phyloP scores from a whole-genome alignment of 2,888 invertebrate species.

The Tipula vernalis region DNA sequence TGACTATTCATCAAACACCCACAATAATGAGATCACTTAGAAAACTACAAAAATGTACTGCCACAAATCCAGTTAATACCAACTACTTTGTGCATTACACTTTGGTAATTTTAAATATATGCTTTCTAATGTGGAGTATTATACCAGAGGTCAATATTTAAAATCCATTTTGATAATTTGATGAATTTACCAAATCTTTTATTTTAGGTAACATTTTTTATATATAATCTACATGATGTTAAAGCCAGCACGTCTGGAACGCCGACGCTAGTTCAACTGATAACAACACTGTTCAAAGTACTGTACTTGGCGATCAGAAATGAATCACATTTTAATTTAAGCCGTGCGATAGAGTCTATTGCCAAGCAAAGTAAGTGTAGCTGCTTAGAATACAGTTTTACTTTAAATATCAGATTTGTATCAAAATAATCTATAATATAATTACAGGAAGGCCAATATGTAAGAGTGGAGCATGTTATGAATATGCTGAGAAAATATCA shows the following conservation, averaged over 20 bases:
- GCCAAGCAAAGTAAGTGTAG: background rate
- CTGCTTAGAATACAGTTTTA: too few relatives aligned
- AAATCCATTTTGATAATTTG: background rate
- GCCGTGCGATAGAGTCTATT: background rate
- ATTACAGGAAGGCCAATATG: too few relatives aligned
- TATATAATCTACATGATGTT: background rate
- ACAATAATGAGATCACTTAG: background rate
- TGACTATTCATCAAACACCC: background rate
- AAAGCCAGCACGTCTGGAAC: background rate
- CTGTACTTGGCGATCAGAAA: background rate
- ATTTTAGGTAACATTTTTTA: background rate
- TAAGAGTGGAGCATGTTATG: too few relatives aligned
- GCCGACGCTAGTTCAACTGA: background rate
- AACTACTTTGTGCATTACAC: background rate
- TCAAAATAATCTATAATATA: too few relatives aligned
- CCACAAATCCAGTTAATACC: background rate
- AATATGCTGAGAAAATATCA: too few relatives aligned
- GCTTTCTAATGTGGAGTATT: background rate
- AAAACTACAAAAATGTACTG: background rate
- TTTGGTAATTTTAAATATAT: background rate
- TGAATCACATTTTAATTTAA: background rate
- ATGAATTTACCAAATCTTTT: background rate
- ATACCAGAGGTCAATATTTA: background rate
- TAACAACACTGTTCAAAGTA: background rate
- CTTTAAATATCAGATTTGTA: too few relatives aligned